A percentile compares a stretch with the other conserved stretches of the same genome.
Evolutionary conservation across 1,140 invertebrate species (phyloP).

Genomic region (Leptinotarsa lineolata): DNA sequence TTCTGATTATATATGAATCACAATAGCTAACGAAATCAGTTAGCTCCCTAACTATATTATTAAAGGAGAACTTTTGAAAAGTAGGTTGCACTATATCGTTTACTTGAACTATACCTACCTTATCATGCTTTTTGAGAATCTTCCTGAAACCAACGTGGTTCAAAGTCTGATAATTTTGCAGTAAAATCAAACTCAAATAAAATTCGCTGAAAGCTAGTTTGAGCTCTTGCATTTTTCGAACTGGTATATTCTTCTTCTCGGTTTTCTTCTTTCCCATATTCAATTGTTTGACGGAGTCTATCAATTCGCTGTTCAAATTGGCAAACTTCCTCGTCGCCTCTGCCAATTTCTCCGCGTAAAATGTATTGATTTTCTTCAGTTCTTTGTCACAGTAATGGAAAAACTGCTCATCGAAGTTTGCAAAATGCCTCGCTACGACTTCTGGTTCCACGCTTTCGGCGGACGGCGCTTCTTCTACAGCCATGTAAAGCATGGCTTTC

Average conservation of each 20-base stretch:
- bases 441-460: slow-evolving; percentile 70
- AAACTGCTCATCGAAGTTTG: slow-evolving; percentile 84
- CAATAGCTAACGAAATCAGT: no score
- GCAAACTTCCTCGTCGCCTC: slow-evolving; percentile 83
- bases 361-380: slow-evolving; percentile 85
- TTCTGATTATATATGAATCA: no score
- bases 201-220: slow-evolving; percentile 93
- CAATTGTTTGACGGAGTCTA: slow-evolving; percentile 61
- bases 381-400: slow-evolving; percentile 86
- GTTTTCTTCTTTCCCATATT: slow-evolving; percentile 55
- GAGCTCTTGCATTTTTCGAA: slow-evolving; percentile 78
- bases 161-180: slow-evolving; percentile 76
- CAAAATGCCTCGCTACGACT: slow-evolving; percentile 72
- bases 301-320: slow-evolving; percentile 73
- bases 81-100: no score
- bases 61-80: no score
- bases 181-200: slow-evolving; percentile 83
- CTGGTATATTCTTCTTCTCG: slow-evolving; percentile 58
- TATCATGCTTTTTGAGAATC: slow-evolving; percentile 94
- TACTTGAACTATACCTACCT: no score
- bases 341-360: slow-evolving; percentile 87
- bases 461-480: slow-evolving; percentile 73
- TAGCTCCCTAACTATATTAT: no score
- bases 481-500: slow-evolving; percentile 75
- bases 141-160: slow-evolving; percentile 93